Percentiles rank a stretch among this genome's conserved stretches.
These are phyloP conservation scores for Dioctria linearis DNA, from an alignment of 2,888 invertebrate genomes.

Conservation along the genomic window DNA sequence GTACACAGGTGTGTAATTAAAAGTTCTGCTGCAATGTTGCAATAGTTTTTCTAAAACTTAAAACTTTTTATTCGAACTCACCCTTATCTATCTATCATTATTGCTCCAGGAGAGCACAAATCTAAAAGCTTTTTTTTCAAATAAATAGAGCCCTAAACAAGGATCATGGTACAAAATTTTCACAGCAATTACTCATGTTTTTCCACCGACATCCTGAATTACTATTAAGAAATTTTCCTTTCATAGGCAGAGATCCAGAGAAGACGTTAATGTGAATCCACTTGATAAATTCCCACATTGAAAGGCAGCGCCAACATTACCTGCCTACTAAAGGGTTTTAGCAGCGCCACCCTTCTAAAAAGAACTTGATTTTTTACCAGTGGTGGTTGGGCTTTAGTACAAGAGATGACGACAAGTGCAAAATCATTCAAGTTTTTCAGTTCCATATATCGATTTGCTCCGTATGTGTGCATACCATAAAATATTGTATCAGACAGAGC, in stretches of 20 bases:
- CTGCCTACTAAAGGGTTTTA: background rate
- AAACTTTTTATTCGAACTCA: too few species aligned
- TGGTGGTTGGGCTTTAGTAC: background rate
- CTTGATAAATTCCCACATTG: conserved; percentile 3
- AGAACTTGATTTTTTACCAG: background rate
- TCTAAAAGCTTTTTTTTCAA: background rate
- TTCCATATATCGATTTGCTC: conserved; percentile 31
- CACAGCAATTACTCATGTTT: background rate
- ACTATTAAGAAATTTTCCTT: too few species aligned
- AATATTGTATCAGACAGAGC: conserved; percentile 12
- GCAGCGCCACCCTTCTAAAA: background rate
- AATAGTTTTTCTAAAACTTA: too few species aligned
- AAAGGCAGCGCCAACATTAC: conserved; percentile 12
- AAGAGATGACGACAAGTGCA: conserved; percentile 38
- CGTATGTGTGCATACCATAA: conserved; percentile 35
- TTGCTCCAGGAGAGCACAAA: too few species aligned
- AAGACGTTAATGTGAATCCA: conserved; percentile 3
- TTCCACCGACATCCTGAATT: background rate
- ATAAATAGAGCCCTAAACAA: background rate
- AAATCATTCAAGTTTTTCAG: conserved; percentile 45
- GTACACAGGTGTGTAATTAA: too few species aligned
- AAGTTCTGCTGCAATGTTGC: too few species aligned
- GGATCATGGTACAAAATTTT: background rate
- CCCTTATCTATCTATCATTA: too few species aligned
- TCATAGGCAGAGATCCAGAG: background rate